phyloP scores from a whole-genome alignment of 2,797 vertebrate species.

The Hirundo rustica region DNA sequence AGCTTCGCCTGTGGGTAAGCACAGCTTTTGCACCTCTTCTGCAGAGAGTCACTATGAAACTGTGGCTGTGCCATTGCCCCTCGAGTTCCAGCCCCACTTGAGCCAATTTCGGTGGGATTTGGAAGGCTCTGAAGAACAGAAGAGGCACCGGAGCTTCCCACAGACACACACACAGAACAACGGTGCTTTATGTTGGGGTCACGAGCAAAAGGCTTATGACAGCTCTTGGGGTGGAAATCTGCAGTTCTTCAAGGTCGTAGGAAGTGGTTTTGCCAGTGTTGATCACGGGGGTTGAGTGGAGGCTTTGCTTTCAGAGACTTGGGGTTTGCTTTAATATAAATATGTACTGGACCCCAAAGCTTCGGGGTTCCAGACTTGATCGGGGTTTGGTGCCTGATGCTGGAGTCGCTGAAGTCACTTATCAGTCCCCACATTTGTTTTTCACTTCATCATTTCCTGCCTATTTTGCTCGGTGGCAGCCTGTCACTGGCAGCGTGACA shows the following conservation, averaged over 20 bases:
- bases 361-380: neutral
- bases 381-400: neutral
- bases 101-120: rapidly evolving
- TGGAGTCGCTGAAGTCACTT: neutral
- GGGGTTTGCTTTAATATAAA: neutral
- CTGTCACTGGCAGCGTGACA: rapidly evolving
- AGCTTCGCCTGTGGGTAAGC: neutral
- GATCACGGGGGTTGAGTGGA: neutral
- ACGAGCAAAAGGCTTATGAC: neutral
- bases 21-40: neutral
- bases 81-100: neutral
- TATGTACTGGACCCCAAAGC: neutral
- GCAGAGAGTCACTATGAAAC: rapidly evolving
- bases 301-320: neutral
- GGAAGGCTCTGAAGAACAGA: neutral
- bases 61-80: rapidly evolving
- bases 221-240: neutral
- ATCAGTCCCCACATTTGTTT: neutral
- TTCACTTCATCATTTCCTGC: neutral
- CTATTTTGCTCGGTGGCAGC: neutral
- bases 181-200: rapidly evolving
- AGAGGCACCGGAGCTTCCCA: neutral
- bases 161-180: rapidly evolving
- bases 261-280: neutral
- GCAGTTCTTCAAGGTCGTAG: rapidly evolving